Evolutionary conservation across 2,113 vertebrate genomes (phyloP).

Genomic region (Columbina picui): DNA sequence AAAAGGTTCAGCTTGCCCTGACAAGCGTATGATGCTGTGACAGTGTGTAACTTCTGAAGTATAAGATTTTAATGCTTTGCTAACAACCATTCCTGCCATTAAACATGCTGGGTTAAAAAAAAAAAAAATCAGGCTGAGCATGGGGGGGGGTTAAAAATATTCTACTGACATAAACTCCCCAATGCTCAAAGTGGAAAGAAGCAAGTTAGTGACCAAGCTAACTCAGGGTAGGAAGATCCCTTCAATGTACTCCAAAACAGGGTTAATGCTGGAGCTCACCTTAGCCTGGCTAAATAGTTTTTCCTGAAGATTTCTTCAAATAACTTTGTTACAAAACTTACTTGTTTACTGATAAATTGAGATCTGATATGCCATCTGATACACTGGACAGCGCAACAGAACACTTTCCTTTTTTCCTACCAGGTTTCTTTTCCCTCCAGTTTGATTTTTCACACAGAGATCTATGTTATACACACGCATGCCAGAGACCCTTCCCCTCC

Average conservation of each 20-base stretch:
- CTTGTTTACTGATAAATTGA: background rate
- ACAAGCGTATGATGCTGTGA: background rate
- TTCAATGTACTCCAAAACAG: background rate
- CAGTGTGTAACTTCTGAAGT: background rate
- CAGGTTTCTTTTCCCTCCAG: background rate
- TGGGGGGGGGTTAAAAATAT: background rate
- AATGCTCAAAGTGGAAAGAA: background rate
- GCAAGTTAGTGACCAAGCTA: background rate
- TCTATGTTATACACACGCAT: background rate
- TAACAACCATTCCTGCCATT: background rate
- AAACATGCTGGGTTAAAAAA: background rate
- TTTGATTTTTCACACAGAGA: background rate
- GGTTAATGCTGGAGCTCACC: background rate
- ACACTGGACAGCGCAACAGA: rapidly evolving
- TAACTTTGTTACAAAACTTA: background rate
- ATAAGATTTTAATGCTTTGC: background rate
- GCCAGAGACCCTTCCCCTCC: background rate
- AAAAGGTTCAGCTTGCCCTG: background rate
- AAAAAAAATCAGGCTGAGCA: background rate
- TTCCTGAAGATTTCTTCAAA: background rate
- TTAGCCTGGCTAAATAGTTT: background rate
- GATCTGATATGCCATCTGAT: background rate
- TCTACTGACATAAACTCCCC: background rate
- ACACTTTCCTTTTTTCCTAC: background rate
- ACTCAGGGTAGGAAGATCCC: background rate